phyloP scores from a whole-genome alignment of 1,140 invertebrate genomes.

The Oncopodura yosiiana region DNA sequence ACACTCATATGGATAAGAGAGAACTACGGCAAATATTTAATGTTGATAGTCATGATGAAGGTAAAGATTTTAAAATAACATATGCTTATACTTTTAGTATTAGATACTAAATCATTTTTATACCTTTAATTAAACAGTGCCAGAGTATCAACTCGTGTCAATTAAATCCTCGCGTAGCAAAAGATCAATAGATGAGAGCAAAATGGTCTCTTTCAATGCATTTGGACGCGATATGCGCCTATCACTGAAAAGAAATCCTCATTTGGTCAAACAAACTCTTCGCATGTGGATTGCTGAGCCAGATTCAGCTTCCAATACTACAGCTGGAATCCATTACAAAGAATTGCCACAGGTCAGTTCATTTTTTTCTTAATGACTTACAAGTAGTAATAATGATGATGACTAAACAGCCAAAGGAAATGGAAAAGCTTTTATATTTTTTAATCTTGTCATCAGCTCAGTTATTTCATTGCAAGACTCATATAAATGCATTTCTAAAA shows the following conservation, averaged over 20 bases:
- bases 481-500: too few species aligned
- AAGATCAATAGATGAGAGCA: constrained; percentile 45
- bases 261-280: constrained; percentile 58
- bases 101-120: constrained; percentile 12
- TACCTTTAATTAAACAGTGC: constrained; percentile 43
- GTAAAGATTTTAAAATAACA: constrained; percentile 41
- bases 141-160: constrained; percentile 54
- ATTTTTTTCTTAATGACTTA: too few species aligned
- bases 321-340: constrained; percentile 62
- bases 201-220: constrained; percentile 60
- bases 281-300: constrained; percentile 64
- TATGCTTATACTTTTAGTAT: background rate
- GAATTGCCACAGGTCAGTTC: constrained; percentile 55
- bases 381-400: too few species aligned
- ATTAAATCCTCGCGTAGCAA: constrained; percentile 41
- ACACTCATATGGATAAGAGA: constrained; percentile 70
- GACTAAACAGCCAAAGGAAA: too few species aligned
- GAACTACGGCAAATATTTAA: constrained; percentile 71
- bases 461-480: too few species aligned
- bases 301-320: constrained; percentile 50
- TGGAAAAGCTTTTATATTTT: too few species aligned
- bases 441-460: too few species aligned
- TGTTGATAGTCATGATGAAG: constrained; percentile 60
- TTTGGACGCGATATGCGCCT: constrained; percentile 61
- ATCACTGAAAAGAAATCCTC: constrained; percentile 58